Percentiles rank a stretch among this genome's conserved stretches.
These are phyloP conservation scores for Cherax destructor DNA, from an alignment of 1,140 invertebrate genomes.

Conservation along the genomic window DNA sequence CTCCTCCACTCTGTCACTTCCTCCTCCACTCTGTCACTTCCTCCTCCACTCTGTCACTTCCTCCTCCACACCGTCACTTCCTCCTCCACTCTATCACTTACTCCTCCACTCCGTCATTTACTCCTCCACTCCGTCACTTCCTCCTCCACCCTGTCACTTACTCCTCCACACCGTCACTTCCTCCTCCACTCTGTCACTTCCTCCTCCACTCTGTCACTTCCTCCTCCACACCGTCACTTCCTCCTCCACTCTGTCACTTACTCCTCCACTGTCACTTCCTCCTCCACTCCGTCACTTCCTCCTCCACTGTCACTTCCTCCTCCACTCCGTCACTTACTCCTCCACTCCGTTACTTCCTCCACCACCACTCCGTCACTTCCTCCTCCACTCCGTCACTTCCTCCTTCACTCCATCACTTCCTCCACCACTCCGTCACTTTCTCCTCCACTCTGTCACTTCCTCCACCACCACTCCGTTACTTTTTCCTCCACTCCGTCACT, in stretches of 20 bases:
- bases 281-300: too few relatives aligned
- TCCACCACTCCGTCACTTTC: not conserved
- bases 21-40: too few relatives aligned
- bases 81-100: too few relatives aligned
- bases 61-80: not conserved
- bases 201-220: not conserved
- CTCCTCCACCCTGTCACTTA: too few relatives aligned
- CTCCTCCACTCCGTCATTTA: too few relatives aligned
- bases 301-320: not conserved
- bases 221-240: not conserved
- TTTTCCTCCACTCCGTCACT: too few relatives aligned
- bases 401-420: not conserved
- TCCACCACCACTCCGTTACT: not conserved
- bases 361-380: too few relatives aligned
- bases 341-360: not conserved
- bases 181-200: not conserved
- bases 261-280: not conserved
- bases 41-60: too few relatives aligned
- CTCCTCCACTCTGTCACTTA: too few relatives aligned
- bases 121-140: too few relatives aligned
- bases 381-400: not conserved
- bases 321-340: not conserved
- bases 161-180: not conserved
- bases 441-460: not conserved
- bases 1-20: not conserved